Conservation (phyloP, 2,113 vertebrate species). For the Andinoacara biseriatus region DNA sequence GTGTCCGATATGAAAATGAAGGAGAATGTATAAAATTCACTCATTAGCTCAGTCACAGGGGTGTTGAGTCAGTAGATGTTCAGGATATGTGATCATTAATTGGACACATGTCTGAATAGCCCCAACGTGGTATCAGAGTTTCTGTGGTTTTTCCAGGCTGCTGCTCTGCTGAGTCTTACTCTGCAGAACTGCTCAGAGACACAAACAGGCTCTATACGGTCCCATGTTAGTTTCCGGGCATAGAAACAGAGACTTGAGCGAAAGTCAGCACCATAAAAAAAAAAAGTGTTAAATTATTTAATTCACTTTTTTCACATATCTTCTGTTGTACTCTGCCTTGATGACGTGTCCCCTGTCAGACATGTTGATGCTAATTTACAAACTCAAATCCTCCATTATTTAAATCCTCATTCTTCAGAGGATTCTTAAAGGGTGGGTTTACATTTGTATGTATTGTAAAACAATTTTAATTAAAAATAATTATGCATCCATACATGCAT, state of each 20-base stretch:
- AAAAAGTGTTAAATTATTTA: background rate
- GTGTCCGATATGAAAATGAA: background rate
- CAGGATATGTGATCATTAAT: conserved; percentile 21
- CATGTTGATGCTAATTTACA: background rate
- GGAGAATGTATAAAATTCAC: background rate
- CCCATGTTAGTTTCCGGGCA: conserved; percentile 8
- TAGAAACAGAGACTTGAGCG: background rate
- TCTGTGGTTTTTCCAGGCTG: conserved; percentile 4
- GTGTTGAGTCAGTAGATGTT: background rate
- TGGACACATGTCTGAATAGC: conserved; percentile 4
- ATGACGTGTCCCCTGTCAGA: background rate
- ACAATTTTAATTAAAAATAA: background rate
- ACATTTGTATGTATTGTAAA: background rate
- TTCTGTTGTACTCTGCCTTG: background rate
- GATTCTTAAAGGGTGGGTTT: background rate
- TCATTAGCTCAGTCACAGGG: conserved; percentile 5
- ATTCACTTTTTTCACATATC: background rate
- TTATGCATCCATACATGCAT: background rate
- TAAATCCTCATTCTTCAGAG: background rate
- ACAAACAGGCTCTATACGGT: background rate
- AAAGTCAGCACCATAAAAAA: background rate
- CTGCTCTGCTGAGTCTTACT: background rate
- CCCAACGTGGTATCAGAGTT: background rate
- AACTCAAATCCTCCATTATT: accelerated
- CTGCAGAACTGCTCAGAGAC: conserved; percentile 20